A percentile compares a stretch with the other conserved stretches of the same genome.
Conservation (phyloP, 2,113 vertebrate species). For the Oncorhynchus mykiss region DNA sequence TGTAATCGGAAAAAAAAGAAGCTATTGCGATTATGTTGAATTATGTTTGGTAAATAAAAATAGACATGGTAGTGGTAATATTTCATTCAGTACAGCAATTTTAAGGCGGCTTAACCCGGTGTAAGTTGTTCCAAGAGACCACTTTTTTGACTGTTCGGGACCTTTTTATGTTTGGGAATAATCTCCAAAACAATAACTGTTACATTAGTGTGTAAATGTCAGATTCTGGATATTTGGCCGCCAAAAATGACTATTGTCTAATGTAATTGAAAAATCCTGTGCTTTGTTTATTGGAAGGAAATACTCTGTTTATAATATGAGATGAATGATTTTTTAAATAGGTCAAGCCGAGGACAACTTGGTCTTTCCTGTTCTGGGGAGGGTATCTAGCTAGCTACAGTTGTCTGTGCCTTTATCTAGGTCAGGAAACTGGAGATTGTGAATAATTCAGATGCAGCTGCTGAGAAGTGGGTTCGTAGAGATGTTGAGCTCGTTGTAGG, state of each 20-base stretch:
- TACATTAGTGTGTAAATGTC: not conserved
- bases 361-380: slow-evolving; percentile 15
- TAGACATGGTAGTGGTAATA: no score
- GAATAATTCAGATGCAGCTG: slow-evolving; percentile 71
- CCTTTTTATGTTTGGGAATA: no score
- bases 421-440: slow-evolving; percentile 70
- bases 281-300: slow-evolving; percentile 18
- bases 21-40: no score
- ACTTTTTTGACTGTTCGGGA: no score
- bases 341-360: slow-evolving; percentile 20
- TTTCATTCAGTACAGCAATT: no score
- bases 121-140: no score
- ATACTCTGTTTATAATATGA: slow-evolving; percentile 14
- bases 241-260: not conserved
- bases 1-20: no score
- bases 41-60: no score
- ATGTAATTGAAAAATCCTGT: not conserved
- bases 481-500: slow-evolving; percentile 30
- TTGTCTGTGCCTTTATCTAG: slow-evolving; percentile 61
- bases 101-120: no score
- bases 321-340: slow-evolving; percentile 31
- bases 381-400: slow-evolving; percentile 16
- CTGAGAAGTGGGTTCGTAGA: slow-evolving; percentile 38
- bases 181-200: no score
- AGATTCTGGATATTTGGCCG: not conserved